Evolutionary conservation across 2,113 vertebrate species (phyloP).

Genomic region (Cavia aperea): DNA sequence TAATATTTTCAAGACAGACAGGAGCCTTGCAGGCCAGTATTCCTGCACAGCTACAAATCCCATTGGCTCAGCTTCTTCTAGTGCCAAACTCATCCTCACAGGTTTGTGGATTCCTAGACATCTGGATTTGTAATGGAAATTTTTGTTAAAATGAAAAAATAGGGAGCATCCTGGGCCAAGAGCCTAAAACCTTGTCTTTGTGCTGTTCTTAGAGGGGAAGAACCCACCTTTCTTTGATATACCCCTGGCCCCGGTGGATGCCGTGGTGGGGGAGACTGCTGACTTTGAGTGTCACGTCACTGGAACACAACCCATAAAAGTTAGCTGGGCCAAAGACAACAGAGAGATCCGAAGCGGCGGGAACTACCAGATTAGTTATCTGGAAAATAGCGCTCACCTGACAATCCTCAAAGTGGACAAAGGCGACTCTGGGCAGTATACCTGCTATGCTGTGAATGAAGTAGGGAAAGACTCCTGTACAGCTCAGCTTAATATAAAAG

Average conservation of each 20-base stretch:
- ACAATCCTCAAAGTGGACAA: conserved; percentile 87
- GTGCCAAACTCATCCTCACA: conserved; percentile 88
- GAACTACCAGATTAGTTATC: conserved; percentile 91
- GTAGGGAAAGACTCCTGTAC: conserved; percentile 91
- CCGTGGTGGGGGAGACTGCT: conserved; percentile 85
- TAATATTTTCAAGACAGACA: conserved; percentile 78
- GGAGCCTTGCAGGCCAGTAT: conserved; percentile 85
- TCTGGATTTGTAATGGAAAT: background rate
- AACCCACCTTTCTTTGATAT: conserved; percentile 91
- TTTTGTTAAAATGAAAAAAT: background rate
- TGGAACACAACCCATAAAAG: conserved; percentile 91
- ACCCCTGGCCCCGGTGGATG: conserved; percentile 82
- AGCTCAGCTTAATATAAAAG: conserved; percentile 88
- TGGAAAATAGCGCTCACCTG: conserved; percentile 85
- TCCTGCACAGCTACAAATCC: conserved; percentile 86
- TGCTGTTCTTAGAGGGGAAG: conserved; percentile 83
- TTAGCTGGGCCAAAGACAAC: conserved; percentile 93
- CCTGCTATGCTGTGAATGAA: conserved; percentile 90
- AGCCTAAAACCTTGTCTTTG: conserved; percentile 34
- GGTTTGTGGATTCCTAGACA: conserved; percentile 75
- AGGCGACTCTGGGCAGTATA: conserved; percentile 87
- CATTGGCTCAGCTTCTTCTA: conserved; percentile 86
- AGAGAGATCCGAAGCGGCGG: conserved; percentile 91
- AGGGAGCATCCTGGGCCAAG: background rate
- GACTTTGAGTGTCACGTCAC: conserved; percentile 92